Conservation (phyloP, 2,888 invertebrate species). For the Elegia similella region DNA sequence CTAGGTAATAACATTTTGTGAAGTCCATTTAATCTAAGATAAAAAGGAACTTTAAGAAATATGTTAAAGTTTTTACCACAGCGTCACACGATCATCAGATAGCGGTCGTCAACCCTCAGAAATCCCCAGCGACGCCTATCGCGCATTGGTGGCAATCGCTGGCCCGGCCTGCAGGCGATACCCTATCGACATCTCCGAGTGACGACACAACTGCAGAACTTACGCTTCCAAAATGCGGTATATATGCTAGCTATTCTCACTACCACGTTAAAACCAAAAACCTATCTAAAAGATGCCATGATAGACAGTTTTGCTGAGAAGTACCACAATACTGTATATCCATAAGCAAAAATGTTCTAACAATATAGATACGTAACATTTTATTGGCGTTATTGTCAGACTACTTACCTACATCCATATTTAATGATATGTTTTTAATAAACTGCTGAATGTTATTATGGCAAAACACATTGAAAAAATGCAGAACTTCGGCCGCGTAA, state of each 20-base stretch:
- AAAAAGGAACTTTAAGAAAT: slow-evolving; percentile 2
- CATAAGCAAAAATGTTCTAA: too few relatives aligned
- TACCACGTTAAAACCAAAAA: too few relatives aligned
- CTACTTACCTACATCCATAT: too few relatives aligned
- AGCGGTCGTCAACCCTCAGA: slow-evolving; percentile 44
- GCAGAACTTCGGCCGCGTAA: background rate
- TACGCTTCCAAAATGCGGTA: background rate
- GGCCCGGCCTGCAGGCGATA: slow-evolving; percentile 31
- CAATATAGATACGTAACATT: too few relatives aligned
- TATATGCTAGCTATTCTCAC: too few relatives aligned
- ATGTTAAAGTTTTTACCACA: slow-evolving; percentile 8
- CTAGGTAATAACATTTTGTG: background rate
- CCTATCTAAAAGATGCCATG: too few relatives aligned
- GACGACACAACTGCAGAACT: background rate
- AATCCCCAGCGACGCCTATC: slow-evolving; percentile 38
- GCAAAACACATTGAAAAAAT: background rate
- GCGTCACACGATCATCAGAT: slow-evolving; percentile 35
- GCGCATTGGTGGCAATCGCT: slow-evolving; percentile 30
- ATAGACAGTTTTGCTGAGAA: too few relatives aligned
- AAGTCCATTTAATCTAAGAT: background rate
- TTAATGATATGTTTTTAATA: too few relatives aligned
- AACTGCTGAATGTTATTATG: background rate
- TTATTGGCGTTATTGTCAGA: too few relatives aligned
- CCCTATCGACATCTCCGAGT: slow-evolving; percentile 22
- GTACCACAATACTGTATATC: too few relatives aligned